These are phyloP conservation scores for Cantharis rufa DNA, from an alignment of 2,888 invertebrate genomes.

Conservation along the genomic window DNA sequence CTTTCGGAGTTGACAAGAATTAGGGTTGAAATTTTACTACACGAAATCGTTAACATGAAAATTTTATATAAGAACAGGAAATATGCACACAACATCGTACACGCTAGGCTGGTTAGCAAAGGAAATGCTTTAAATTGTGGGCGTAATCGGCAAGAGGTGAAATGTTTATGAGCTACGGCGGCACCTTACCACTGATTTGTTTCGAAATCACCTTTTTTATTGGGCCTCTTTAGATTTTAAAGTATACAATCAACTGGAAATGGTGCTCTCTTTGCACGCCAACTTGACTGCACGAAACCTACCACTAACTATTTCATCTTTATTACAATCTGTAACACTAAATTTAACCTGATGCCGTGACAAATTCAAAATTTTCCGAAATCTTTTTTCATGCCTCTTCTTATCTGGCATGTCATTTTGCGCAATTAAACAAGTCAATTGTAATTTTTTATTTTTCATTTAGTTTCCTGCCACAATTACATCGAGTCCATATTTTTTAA, in stretches of 20 bases:
- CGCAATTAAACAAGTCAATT: conserved; percentile 21
- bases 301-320: conserved; percentile 31
- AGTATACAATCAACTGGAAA: conserved; percentile 36
- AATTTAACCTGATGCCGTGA: conserved; percentile 38
- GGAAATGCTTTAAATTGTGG: conserved; percentile 31
- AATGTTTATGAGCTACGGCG: conserved; percentile 31
- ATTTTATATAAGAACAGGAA: conserved; percentile 30
- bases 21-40: conserved; percentile 14
- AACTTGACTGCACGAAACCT: conserved; percentile 28
- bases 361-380: conserved; percentile 27
- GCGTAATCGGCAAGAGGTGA: conserved; percentile 30
- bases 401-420: conserved; percentile 14
- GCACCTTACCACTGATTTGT: conserved; percentile 33
- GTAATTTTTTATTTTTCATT: neutral
- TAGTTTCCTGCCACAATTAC: too few relatives aligned
- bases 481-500: too few relatives aligned
- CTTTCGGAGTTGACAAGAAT: conserved; percentile 2
- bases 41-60: conserved; percentile 26
- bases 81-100: conserved; percentile 24
- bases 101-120: conserved; percentile 29
- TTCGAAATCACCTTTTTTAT: conserved; percentile 32
- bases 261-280: conserved; percentile 36
- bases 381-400: conserved; percentile 12
- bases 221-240: conserved; percentile 31
- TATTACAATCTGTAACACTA: conserved; percentile 40